Evolutionary conservation across 1,140 invertebrate species (phyloP), one percentile per base, ranked within the genome.

Genomic region (Notospermus geniculatus): DNA sequence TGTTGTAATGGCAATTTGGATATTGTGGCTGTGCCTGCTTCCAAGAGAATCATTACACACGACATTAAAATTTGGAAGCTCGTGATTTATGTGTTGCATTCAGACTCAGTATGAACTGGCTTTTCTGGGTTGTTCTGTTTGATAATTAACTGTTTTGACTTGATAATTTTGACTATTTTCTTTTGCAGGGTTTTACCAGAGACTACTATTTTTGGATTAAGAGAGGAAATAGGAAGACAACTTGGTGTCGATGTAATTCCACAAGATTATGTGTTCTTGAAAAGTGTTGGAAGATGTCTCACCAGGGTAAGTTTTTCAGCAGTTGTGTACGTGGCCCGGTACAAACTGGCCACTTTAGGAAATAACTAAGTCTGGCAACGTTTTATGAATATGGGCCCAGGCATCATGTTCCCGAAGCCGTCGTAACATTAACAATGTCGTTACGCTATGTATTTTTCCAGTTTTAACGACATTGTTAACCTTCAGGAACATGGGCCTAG

Each of bases 231-330:
- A 19, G 65, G 73, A 11, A 57, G 63, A 15, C 79, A 80, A 36
- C 62, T 80, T 17, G 73, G 72, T 39, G 63, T 63, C 36, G 78
- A 81, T 25, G 64, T 68, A 13, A 63, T 79, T 2, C 81, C 81
- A 22, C 64, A 66, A 52, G 74, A 79, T 19, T 83, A 69, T 64
- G 77, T 81, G 19, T 83, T 81, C 63, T 69, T 82, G 0, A 71
- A 77, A 63, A 77, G 77, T 63, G 80, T 81, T 7, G 81, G 81
- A 17, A 59, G 81, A 58, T 79, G 79, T 65, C 73, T 82, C 17
- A 82, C 81, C 27, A 70, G 71, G 71, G 80, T 80, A 69, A 65
- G 70, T 67, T 30, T 46, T 36, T 36, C n/a, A n/a, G n/a, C n/a
- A n/a, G n/a, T n/a, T n/a, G n/a, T n/a, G n/a, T n/a, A n/a, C n/a